Base-by-base conservation (phyloP, 2,113 vertebrate genomes). In the Tupaia tana region DNA sequence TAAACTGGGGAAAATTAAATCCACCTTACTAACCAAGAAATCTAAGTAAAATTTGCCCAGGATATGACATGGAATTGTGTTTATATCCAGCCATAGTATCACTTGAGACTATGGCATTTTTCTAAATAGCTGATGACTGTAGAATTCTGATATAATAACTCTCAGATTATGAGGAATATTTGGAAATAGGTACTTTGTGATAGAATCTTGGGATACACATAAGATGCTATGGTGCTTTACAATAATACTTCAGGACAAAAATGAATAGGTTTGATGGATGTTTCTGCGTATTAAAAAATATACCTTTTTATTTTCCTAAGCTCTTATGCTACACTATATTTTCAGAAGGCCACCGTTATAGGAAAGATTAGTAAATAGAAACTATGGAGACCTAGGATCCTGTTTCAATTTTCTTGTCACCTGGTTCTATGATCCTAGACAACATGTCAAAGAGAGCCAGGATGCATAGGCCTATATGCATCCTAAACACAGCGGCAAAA, bases 401-500 rank as follows among this genome's bases (percentile, higher is more conserved):
- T 75, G 0, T 24, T 8, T 2, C 75, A 59, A 2, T 56, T 61
- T 81, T 61, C 9, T 79, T 63, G 12, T 5, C 63, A 25, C 63
- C 3, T n/a, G 31, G 13, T 78, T 91, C 13, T 69, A 11, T 86
- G 43, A 18, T 85, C 24, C 89, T 20, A 85, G 11, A 16, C 29
- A 87, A 9, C 27, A 0, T 71, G 4, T 63, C 19, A 88, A 84
- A 74, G 29, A 71, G 22, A 73, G 11, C 12, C 8, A 54, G 58
- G 4, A 91, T 22, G 15, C 24, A 71, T 2, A 8, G n/a, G 12
- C 15, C 13, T 25, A 7, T 58, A 3, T 24, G n/a, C n/a, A n/a
- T n/a, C n/a, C n/a, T n/a, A n/a, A n/a, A n/a, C n/a, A 10, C 7
- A 52, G 2, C 74, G 13, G 4, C 5, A 9, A 3, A 27, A 0